A percentile compares a stretch with the other conserved stretches of the same genome.
phyloP scores from a whole-genome alignment of 1,140 invertebrate species.

The Dryas iulia region DNA sequence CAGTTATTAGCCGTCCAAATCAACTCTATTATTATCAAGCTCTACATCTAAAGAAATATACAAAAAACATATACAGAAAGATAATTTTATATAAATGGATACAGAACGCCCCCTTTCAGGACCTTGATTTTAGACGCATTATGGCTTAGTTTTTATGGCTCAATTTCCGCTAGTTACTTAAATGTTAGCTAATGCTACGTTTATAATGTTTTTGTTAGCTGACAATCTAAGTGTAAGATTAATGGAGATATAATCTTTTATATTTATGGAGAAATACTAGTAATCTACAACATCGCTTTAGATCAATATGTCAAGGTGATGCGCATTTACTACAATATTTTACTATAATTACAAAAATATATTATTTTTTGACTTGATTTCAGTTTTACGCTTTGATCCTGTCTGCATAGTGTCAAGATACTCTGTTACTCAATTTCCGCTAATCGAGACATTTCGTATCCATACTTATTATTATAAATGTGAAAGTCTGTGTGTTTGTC shows the following conservation, averaged over 20 bases:
- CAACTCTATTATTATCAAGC: neutral
- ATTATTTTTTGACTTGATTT: no score
- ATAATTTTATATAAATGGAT: neutral
- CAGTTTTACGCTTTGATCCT: no score
- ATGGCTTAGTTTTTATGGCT: neutral
- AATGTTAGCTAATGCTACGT: neutral
- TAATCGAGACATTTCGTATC: no score
- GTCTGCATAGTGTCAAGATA: no score
- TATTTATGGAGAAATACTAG: neutral
- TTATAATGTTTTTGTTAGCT: neutral
- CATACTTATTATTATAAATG: no score
- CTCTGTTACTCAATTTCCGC: no score
- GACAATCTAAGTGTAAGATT: neutral
- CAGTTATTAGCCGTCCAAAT: no score
- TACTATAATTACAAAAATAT: no score
- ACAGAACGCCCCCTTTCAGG: neutral
- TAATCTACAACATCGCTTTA: neutral
- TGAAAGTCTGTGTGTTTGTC: no score
- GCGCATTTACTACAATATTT: no score
- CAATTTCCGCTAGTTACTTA: neutral
- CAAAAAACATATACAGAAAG: neutral
- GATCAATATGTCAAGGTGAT: neutral
- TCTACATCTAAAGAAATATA: neutral
- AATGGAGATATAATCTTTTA: neutral
- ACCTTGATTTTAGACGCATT: neutral